These are phyloP conservation scores for Anarsia innoxiella DNA, from an alignment of 2,888 invertebrate species.

Conservation along the genomic window DNA sequence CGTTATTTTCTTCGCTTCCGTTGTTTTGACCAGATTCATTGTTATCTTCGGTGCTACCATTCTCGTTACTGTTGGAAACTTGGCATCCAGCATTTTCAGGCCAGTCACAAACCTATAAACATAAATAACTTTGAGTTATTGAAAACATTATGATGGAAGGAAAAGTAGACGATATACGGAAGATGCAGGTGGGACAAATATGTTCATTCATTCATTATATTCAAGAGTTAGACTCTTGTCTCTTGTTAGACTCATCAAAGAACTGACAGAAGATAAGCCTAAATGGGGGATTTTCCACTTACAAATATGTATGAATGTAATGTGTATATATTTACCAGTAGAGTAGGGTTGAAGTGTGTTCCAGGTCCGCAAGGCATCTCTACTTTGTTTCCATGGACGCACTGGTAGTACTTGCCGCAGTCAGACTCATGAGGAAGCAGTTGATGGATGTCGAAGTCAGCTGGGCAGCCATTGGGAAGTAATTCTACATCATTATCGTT, in stretches of 20 bases:
- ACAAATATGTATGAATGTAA: too few species aligned
- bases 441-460: constrained; percentile 24
- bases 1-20: constrained; percentile 5
- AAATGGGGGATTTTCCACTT: too few species aligned
- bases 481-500: constrained; percentile 1
- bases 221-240: too few species aligned
- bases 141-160: not conserved
- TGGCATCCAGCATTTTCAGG: constrained; percentile 21
- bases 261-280: too few species aligned
- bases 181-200: too few species aligned
- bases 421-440: constrained; percentile 35
- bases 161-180: too few species aligned
- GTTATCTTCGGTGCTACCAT: constrained; percentile 1
- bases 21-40: constrained; percentile 10
- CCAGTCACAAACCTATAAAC: constrained; percentile 26
- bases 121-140: not conserved
- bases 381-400: constrained; percentile 31
- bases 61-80: not conserved
- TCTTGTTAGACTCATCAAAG: too few species aligned
- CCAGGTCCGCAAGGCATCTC: constrained; percentile 29
- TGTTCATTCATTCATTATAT: too few species aligned
- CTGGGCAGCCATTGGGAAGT: constrained; percentile 27
- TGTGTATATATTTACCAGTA: constrained; percentile 34
- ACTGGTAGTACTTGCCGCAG: constrained; percentile 41
- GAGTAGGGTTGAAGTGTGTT: constrained; percentile 32